These are phyloP conservation scores for Dysmachus trigonus DNA, from an alignment of 2,888 invertebrate species.

Conservation along the genomic window DNA sequence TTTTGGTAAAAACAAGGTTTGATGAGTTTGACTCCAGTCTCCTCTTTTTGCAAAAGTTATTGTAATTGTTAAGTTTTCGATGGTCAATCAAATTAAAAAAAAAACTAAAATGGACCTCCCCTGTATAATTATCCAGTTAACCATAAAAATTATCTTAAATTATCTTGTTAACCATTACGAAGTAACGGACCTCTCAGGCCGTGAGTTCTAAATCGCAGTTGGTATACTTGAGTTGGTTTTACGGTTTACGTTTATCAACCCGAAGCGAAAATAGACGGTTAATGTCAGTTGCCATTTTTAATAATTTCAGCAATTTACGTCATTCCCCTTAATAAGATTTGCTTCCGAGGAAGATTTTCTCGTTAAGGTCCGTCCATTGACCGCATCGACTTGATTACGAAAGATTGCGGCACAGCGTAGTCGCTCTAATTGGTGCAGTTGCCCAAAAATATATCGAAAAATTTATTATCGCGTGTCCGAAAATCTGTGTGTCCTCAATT, in stretches of 20 bases:
- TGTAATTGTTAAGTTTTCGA: no score
- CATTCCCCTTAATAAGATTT: neutral
- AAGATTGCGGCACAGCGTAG: neutral
- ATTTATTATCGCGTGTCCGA: conserved; percentile 8
- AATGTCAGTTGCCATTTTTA: neutral
- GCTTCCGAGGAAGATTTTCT: neutral
- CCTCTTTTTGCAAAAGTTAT: no score
- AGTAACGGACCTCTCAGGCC: neutral
- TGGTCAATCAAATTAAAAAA: no score
- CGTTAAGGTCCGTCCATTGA: neutral
- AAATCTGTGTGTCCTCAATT: conserved; percentile 31
- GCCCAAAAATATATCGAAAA: neutral
- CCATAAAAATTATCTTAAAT: neutral
- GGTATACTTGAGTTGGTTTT: neutral
- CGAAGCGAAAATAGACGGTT: neutral
- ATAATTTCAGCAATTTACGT: neutral
- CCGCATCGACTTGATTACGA: neutral
- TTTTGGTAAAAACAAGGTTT: no score
- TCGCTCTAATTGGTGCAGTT: neutral
- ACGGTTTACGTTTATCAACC: neutral
- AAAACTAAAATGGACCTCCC: no score
- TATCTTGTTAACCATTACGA: neutral
- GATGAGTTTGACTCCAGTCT: no score
- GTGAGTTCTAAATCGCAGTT: neutral
- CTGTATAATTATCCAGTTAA: neutral